Evolutionary conservation across 2,113 vertebrate species (phyloP).

Genomic region (Cricetomys ansorgei): DNA sequence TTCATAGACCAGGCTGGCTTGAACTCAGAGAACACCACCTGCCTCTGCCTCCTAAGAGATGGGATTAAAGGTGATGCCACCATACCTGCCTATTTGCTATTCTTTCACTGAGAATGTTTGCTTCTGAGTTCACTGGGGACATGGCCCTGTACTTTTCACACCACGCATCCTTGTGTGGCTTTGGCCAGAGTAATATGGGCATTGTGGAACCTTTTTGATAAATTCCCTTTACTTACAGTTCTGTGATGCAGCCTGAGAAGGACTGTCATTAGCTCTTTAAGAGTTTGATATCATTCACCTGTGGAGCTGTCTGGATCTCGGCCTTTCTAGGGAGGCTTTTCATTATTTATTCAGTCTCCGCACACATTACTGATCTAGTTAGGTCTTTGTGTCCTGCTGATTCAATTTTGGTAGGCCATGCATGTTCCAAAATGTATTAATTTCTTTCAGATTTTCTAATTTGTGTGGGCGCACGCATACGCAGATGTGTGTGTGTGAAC

Average conservation of each 20-base stretch:
- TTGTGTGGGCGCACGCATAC: not conserved
- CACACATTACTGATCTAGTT: not conserved
- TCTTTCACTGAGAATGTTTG: not conserved
- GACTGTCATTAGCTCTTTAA: not conserved
- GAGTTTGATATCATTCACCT: not conserved
- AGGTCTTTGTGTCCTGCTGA: no score
- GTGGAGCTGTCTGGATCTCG: rapidly evolving
- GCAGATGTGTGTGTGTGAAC: not conserved
- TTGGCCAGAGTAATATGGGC: not conserved
- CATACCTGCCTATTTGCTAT: not conserved
- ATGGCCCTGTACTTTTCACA: not conserved
- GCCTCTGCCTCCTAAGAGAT: not conserved
- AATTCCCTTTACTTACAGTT: not conserved
- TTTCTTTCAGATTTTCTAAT: not conserved
- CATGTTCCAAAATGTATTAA: not conserved
- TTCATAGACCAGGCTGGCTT: not conserved
- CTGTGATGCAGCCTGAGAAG: not conserved
- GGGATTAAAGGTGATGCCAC: not conserved
- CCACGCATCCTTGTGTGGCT: not conserved
- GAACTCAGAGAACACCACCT: not conserved
- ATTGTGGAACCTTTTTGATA: not conserved
- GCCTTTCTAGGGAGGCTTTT: not conserved
- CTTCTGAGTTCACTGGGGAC: not conserved
- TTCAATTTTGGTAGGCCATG: not conserved
- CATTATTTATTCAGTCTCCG: not conserved